Conservation (phyloP, 2,888 invertebrate genomes). For the Himalopsyche anomala region DNA sequence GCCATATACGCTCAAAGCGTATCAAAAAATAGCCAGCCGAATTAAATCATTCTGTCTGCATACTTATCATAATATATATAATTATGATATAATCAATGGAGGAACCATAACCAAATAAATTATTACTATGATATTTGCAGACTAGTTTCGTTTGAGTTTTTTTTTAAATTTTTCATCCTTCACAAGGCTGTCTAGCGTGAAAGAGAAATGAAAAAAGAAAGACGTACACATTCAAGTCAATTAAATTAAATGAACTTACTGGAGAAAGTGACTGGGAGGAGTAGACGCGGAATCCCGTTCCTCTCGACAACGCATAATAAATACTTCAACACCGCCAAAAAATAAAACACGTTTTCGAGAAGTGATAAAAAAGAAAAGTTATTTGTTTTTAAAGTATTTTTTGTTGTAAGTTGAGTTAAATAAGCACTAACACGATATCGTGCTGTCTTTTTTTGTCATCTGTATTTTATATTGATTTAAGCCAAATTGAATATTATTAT, state of each 20-base stretch:
- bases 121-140: too few relatives aligned
- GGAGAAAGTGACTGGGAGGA: conserved; percentile 38
- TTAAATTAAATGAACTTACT: conserved; percentile 22
- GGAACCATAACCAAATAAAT: too few relatives aligned
- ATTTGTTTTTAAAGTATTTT: not conserved
- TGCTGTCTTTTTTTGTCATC: not conserved
- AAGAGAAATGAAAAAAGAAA: conserved; percentile 25
- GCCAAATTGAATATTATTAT: not conserved
- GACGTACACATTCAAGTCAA: conserved; percentile 8
- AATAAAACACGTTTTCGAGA: conserved; percentile 21
- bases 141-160: too few relatives aligned
- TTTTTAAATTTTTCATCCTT: not conserved
- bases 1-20: too few relatives aligned
- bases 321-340: conserved; percentile 1
- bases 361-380: not conserved
- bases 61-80: too few relatives aligned
- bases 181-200: not conserved
- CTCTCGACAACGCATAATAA: not conserved
- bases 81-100: too few relatives aligned
- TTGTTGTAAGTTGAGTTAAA: not conserved
- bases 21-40: too few relatives aligned
- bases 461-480: not conserved
- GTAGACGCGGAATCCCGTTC: conserved; percentile 13
- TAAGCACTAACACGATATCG: not conserved
- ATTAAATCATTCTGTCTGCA: too few relatives aligned